Base-by-base conservation (phyloP, 2,113 vertebrate genomes). In the Pelusios castaneus region DNA sequence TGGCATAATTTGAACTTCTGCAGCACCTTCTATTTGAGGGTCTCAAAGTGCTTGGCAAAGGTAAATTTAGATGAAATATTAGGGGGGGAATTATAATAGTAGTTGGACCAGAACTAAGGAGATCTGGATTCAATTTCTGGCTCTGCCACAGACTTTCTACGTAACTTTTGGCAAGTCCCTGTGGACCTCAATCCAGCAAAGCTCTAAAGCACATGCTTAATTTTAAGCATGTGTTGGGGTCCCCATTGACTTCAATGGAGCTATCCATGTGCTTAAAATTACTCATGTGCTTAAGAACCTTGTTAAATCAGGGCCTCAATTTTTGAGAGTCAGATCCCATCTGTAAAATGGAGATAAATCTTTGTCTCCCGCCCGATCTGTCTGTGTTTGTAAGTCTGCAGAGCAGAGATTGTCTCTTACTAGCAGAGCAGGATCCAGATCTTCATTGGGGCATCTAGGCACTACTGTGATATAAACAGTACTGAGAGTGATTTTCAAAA, bases 361-460 rank as follows among this genome's bases (percentile, higher is more conserved):
- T 60, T 16, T 91, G 4, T 83, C 31, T 17, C 0, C 34, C 19
- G 47, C 77, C 79, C 73, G 45, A 3, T 85, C 41, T 8, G 51
- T 94, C 80, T 84, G 56, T 56, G 17, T 6, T 2, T 31, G 19
- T 45, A 92, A 80, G 84, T 87, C 45, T 77, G 29, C 56, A 84
- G 25, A 2, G 0, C 81, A 85, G 51, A 51, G 27, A 0, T 10
- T 0, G 0, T n/a, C 63, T 70, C 19, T 85, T 1, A 83, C 43
- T 52, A 1, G 1, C 91, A 60, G 63, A 73, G 41, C 17, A 56
- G 51, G 1, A 9, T 56, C 29, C 87, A 77, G 81, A 51, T 82
- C 55, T 4, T 8, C n/a, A 0, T 34, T 22, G 10, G 34, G 63
- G 34, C 29, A 7, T 67, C 7, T 5, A 38, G 34, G 4, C 5